Evolutionary conservation across 2,113 vertebrate species (phyloP), one percentile per base, ranked within the genome.

Genomic region (Neodontobutis hainanensis): DNA sequence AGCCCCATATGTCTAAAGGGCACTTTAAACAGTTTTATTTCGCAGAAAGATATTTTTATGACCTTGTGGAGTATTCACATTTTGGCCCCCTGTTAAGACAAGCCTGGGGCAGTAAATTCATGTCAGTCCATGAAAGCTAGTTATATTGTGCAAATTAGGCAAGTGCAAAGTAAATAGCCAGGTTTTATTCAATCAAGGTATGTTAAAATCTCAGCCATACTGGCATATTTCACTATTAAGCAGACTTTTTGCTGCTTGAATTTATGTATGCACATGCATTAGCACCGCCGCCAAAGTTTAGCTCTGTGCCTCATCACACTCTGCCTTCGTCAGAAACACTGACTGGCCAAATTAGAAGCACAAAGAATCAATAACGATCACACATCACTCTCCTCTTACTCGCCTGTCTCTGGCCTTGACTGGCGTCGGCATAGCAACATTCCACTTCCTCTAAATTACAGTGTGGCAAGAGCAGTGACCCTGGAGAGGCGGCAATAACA

Each of bases 401-500:
- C 45, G 65, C 46, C 66, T 43, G n/a, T 63, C 56, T 73, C 44
- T 63, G 69, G 75, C 85, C 86, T 85, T 85, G 81, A 75, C 83
- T 70, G 65, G 55, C 62, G 85, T 81, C 61, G 52, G 76, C 77
- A 81, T 73, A 72, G 85, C 83, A 88, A 83, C 86, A 70, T 79
- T 76, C 70, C 59, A 69, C 66, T 82, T 83, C 70, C 82, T 87
- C 61, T 83, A 85, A 84, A 85, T 85, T 79, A 85, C 50, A 8
- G 35, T 8, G 64, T 79, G 70, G 73, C 73, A 79, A 71, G 3
- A 78, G 83, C 85, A 55, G 64, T 80, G 86, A 87, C 86, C 85
- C 83, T 85, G 85, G 86, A 81, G 61, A 84, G 71, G 67, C 67
- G 65, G 75, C 16, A 19, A 83, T 80, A 85, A 88, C 81, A 90